Percentiles rank a stretch among this genome's conserved stretches.
Evolutionary conservation across 64 coral and sea anemone genomes (phyloP).

Genomic region (Trachythela sp.): DNA sequence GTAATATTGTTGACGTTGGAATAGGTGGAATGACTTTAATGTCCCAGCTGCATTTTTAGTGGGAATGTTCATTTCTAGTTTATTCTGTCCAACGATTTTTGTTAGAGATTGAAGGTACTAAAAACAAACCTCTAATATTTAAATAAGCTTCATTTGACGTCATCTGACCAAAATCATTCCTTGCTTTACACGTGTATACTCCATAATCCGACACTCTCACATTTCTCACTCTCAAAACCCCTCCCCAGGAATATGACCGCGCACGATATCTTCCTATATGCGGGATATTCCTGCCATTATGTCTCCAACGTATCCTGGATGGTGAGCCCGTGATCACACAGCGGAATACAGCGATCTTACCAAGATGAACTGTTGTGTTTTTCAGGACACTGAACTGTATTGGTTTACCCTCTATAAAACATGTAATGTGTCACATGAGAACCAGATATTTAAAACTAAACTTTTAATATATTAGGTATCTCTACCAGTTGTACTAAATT

Average conservation of each 20-base stretch:
- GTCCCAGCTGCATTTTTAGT: too few species aligned
- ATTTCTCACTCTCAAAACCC: neutral
- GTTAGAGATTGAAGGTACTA: neutral
- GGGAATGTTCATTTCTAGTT: too few species aligned
- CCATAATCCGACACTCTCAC: slow-evolving; percentile 1
- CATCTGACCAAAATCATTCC: neutral
- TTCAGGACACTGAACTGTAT: neutral
- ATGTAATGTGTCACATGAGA: neutral
- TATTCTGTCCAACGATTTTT: too few species aligned
- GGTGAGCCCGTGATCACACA: neutral
- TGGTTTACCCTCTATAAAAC: neutral
- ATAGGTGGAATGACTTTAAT: too few species aligned
- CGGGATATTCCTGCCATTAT: neutral
- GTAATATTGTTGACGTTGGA: too few species aligned
- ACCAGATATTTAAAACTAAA: neutral
- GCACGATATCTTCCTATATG: neutral
- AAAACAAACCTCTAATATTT: slow-evolving; percentile 1
- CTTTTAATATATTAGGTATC: too few species aligned
- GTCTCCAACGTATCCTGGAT: neutral
- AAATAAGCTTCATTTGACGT: slow-evolving; percentile 13
- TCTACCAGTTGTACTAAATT: too few species aligned
- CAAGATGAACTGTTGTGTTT: neutral
- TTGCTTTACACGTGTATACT: slow-evolving; percentile 4
- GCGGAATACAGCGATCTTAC: neutral
- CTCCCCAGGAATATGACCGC: slow-evolving; percentile 15